These are phyloP conservation scores for Meandrusa payeni DNA, from an alignment of 2,888 invertebrate genomes.

Conservation along the genomic window DNA sequence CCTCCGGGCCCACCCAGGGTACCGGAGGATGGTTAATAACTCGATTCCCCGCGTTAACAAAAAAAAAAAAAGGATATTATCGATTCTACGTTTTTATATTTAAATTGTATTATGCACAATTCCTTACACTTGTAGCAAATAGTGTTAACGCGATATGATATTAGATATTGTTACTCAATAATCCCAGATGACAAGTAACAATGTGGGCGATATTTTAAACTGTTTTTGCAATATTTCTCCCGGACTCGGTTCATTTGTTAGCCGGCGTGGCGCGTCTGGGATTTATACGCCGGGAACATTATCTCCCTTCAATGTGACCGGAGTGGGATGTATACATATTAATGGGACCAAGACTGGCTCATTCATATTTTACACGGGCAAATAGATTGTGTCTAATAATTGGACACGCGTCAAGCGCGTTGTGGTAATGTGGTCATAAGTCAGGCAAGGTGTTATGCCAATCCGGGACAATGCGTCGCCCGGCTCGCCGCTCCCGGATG, in stretches of 20 bases:
- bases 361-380: constrained; percentile 72
- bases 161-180: constrained; percentile 24
- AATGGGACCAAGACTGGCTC: constrained; percentile 53
- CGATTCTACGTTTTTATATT: too few relatives aligned
- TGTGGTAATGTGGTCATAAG: constrained; percentile 72
- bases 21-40: too few relatives aligned
- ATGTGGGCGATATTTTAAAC: constrained; percentile 59
- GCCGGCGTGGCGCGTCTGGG: constrained; percentile 52
- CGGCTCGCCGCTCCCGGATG: constrained; percentile 39
- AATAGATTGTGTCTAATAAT: constrained; percentile 75
- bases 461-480: constrained; percentile 40
- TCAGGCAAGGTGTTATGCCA: constrained; percentile 75
- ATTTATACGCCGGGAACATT: constrained; percentile 72
- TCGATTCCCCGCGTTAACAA: too few relatives aligned
- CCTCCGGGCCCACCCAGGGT: too few relatives aligned
- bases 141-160: constrained; percentile 24
- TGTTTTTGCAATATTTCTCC: constrained; percentile 73
- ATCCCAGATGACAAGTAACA: constrained; percentile 53
- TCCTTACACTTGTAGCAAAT: neutral
- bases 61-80: too few relatives aligned
- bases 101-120: too few relatives aligned
- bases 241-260: constrained; percentile 64
- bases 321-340: constrained; percentile 49
- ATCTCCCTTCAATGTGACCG: constrained; percentile 69
- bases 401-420: constrained; percentile 76